A percentile compares a stretch with the other conserved stretches of the same genome.
phyloP scores from a whole-genome alignment of 1,140 invertebrate species.

The Musca vetustissima region DNA sequence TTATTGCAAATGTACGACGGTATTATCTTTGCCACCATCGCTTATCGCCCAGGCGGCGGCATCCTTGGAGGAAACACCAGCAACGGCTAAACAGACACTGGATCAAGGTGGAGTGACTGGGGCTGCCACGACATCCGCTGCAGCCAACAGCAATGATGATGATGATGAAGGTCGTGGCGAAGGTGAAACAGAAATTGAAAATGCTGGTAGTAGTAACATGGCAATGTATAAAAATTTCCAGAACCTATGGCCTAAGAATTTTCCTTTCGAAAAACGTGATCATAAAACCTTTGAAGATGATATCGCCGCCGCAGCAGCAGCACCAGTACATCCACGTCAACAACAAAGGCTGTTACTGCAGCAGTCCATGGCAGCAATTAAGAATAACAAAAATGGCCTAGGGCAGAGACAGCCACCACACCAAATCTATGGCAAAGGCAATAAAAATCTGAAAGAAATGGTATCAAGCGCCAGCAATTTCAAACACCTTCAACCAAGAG shows the following conservation, averaged over 20 bases:
- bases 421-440: constrained; percentile 22
- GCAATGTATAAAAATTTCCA: constrained; percentile 3
- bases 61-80: constrained; percentile 42
- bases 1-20: constrained; percentile 49
- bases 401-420: constrained; percentile 31
- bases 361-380: constrained; percentile 23
- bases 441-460: background rate
- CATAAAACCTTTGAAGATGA: constrained; percentile 21
- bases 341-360: constrained; percentile 5
- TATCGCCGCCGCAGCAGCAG: constrained; percentile 9
- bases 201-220: background rate
- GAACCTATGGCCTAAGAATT: constrained; percentile 14
- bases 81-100: background rate
- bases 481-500: background rate
- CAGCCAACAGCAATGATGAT: background rate
- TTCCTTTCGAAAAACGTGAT: constrained; percentile 17
- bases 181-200: too few species aligned
- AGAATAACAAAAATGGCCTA: constrained; percentile 50
- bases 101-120: background rate
- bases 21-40: constrained; percentile 55
- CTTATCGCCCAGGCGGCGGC: constrained; percentile 48
- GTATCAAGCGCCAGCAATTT: constrained; percentile 34
- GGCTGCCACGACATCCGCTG: background rate
- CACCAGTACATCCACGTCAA: constrained; percentile 25
- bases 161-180: background rate